These are phyloP conservation scores for Blastobasis adustella DNA, from an alignment of 2,888 invertebrate genomes.

Conservation along the genomic window DNA sequence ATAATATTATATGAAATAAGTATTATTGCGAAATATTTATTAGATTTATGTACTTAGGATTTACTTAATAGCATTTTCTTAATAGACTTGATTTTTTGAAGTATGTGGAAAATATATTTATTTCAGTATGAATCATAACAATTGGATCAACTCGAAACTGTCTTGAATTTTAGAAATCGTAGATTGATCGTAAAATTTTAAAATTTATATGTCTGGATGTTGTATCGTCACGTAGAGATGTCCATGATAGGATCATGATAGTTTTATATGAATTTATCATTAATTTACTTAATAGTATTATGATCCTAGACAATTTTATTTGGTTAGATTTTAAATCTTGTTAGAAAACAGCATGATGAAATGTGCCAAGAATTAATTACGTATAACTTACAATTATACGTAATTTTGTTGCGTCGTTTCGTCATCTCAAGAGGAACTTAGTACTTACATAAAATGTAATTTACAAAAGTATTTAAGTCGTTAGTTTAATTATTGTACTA, in stretches of 20 bases:
- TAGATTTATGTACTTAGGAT: constrained; percentile 29
- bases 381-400: too few relatives aligned
- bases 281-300: too few relatives aligned
- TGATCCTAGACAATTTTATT: too few relatives aligned
- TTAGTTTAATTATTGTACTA: constrained; percentile 32
- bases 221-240: constrained; percentile 32
- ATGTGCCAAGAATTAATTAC: too few relatives aligned
- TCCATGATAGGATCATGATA: too few relatives aligned
- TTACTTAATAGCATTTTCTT: constrained; percentile 40
- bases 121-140: background rate
- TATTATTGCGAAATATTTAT: constrained; percentile 39
- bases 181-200: constrained; percentile 29
- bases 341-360: too few relatives aligned
- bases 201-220: constrained; percentile 51
- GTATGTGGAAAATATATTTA: constrained; percentile 2
- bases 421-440: constrained; percentile 27
- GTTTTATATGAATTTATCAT: too few relatives aligned
- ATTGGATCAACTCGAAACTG: background rate
- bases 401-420: constrained; percentile 20
- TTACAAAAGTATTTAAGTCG: constrained; percentile 49
- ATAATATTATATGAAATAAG: constrained; percentile 31
- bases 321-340: too few relatives aligned
- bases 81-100: constrained; percentile 9
- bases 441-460: constrained; percentile 32
- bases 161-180: constrained; percentile 10